Evolutionary conservation across 2,888 invertebrate species (phyloP), one percentile per base, ranked within the genome.

Genomic region (Caenorhabditis drosophilae): DNA sequence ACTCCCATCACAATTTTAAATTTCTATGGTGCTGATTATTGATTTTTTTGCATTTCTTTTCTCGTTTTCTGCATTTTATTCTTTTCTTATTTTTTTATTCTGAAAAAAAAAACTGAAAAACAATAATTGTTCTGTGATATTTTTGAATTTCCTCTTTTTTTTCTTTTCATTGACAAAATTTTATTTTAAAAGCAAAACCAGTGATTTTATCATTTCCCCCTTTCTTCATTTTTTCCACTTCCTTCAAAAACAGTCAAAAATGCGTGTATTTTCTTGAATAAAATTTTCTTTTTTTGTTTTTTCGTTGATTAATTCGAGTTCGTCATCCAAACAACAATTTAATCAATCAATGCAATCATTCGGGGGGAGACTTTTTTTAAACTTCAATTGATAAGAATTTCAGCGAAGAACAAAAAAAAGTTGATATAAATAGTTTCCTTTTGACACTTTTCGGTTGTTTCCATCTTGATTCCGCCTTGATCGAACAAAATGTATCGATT

Each of bases 71-170:
- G 3, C 18, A 22, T 7, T 42, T 42, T 3, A 7, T n/a, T 36
- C 7, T n/a, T 36, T n/a, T n/a, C n/a, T n/a, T n/a, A n/a, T n/a
- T n/a, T n/a, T n/a, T n/a, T n/a, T n/a, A n/a, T n/a, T n/a, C n/a
- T n/a, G n/a, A n/a, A n/a, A n/a, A n/a, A n/a, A n/a, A n/a, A n/a
- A n/a, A n/a, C n/a, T n/a, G n/a, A n/a, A n/a, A n/a, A n/a, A n/a
- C n/a, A n/a, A n/a, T n/a, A n/a, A n/a, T n/a, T 16, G 4, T 9
- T 42, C 42, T 42, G 42, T 42, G 23, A 42, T 40, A 40, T 42
- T 31, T 31, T 31, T 31, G 12, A 31, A 40, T 20, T 18, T 23
- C 7, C 23, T 23, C 11, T 23, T 23, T 23, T 23, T 23, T 42
- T 20, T 4, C n/a, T n/a, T n/a, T n/a, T n/a, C n/a, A n/a, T n/a